A percentile compares a stretch with the other conserved stretches of the same genome.
phyloP scores from a whole-genome alignment of 2,113 vertebrate genomes.

The Bos taurus region ARS-UCD2.0 NC_037336.1:43351501-43352000 shows the following conservation, averaged over 20 bases:
- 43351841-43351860: background rate
- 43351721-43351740: background rate
- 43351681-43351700: background rate
- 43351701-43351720: background rate
- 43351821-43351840: background rate
- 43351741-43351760: background rate
- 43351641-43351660: background rate
- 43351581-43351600: background rate
- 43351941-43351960: background rate
- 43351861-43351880: background rate
- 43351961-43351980: background rate
- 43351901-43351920: background rate
- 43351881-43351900: background rate
- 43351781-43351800: background rate
- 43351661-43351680: background rate
- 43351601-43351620: background rate
- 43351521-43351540: background rate
- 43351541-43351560: background rate
- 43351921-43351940: background rate
- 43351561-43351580: background rate
- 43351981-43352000: background rate
- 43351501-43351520: background rate
- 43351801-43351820: accelerated
- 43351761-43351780: background rate
- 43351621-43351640: background rate